Base-by-base conservation (phyloP, 2,888 invertebrate species). In the Phymatocera aterrima region DNA sequence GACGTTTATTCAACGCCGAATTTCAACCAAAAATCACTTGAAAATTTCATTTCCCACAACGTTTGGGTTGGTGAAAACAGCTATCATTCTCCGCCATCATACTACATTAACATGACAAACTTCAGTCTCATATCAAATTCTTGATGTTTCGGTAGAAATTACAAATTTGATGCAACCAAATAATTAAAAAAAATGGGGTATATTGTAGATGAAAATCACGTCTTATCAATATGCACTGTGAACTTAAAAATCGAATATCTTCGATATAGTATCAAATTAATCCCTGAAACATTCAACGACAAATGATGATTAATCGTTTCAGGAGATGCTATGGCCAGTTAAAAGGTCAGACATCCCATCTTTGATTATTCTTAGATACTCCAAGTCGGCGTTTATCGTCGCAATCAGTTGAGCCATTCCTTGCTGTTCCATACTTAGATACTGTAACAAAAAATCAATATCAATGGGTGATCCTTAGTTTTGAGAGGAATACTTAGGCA, bases 321-420 rank as follows among this genome's bases (percentile, higher is more conserved):
- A 89, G 48, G 89, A 87, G 80, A 87, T 83, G 78, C 84, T 87
- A 68, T 87, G 87, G 31, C 84, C 86, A 46, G 83, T 83, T 21
- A 90, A 77, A n/a, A 90, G 86, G 78, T 94, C 93, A 1, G 94
- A 92, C 94, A 96, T 94, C 40, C 95, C 96, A 79, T 95, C 95
- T n/a, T 94, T 93, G 81, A 97, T 96, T 43, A 94, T 94, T 88
- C 95, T 94, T 79, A 98, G 91, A 34, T 96, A 95, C 77, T 95
- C 94, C 80, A 96, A 89, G 89, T 98, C 98, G 74, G 94, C 93
- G 83, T 96, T 95, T 37, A 97, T 95, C 0, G 97, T 96, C 79
- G 95, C 94, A 81, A 97, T 94, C 24, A 98, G 92, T 85, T 97
- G 96, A 37, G 95, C 94, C 92, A 98, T 96, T 0, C 98, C 98